Conservation (phyloP, 2,113 vertebrate species). For the Triplophysa dalaica region DNA sequence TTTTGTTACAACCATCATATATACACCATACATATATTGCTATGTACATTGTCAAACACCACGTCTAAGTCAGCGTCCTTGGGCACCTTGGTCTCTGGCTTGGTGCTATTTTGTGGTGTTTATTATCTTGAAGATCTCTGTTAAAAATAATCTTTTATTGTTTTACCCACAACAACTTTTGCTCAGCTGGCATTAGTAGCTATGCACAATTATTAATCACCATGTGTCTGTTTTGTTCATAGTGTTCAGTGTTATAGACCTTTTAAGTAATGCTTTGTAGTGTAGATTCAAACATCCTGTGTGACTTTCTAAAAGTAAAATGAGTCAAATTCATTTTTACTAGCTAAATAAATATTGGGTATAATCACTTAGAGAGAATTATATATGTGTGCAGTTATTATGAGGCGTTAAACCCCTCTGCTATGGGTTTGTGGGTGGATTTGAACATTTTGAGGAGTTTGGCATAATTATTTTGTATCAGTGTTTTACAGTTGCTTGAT, state of each 20-base stretch:
- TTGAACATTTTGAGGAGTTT: conserved; percentile 1
- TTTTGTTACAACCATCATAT: conserved; percentile 1
- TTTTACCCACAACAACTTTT: not conserved
- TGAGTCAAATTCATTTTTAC: conserved; percentile 5
- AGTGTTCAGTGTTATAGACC: conserved; percentile 10
- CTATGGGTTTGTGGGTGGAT: not conserved
- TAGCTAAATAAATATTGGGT: not conserved
- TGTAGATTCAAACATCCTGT: conserved; percentile 7
- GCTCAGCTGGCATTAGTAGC: conserved; percentile 27
- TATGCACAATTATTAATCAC: conserved; percentile 23
- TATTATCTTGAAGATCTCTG: not conserved
- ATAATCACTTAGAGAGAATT: not conserved
- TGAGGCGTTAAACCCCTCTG: not conserved
- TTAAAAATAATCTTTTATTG: not conserved
- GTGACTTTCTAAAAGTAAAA: conserved; percentile 21
- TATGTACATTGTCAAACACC: not conserved
- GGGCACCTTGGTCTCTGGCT: not conserved
- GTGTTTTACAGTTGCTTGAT: conserved; percentile 52
- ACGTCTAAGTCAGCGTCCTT: conserved; percentile 10
- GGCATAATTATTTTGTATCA: conserved; percentile 32
- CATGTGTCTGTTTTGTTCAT: conserved; percentile 27
- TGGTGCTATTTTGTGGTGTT: conserved; percentile 35
- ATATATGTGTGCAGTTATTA: conserved; percentile 1
- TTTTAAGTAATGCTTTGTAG: conserved; percentile 21
- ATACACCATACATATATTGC: conserved; percentile 1